Base-by-base conservation (phyloP, 2,797 vertebrate genomes). In the Coccyzus lansbergi region DNA sequence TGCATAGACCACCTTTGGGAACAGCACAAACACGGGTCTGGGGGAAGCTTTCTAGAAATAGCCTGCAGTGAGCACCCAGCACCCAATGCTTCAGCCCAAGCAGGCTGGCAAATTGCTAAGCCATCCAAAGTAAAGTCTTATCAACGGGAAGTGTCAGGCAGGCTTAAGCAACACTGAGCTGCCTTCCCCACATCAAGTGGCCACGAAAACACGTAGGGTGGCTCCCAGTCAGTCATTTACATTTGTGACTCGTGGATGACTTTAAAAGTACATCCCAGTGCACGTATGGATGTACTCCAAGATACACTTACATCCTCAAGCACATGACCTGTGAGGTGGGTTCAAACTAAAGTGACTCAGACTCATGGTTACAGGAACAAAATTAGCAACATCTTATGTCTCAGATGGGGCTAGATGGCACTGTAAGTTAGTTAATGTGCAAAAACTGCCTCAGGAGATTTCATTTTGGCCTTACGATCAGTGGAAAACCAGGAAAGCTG, bases 401-500 rank as follows among this genome's bases (percentile, higher is more conserved):
- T 91, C 53, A 75, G 63, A 88, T 8, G 22, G 95, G 94, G 94
- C 96, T 97, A 97, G 96, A 91, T 97, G 96, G 95, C 96, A 97
- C 95, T 97, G 74, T 96, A 90, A 97, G 83, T 95, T 97, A 93
- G 93, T 93, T 87, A 95, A 97, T 95, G 87, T 59, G 78, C 84
- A 44, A 89, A 64, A 58, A 69, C 79, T 55, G 49, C 86, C 86
- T 88, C 92, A 15, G 72, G 69, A 94, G 93, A 67, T 65, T 95
- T 90, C 59, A 10, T 52, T 88, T 69, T 59, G 70, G 87, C 74
- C 38, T 56, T 63, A 48, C 2, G 29, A 82, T 60, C 77, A 60
- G 83, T 82, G 87, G 70, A 89, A 95, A 95, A 91, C 52, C 84
- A 83, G 81, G 83, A 90, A 95, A 95, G 59, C 51, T 91, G 69